Evolutionary conservation across 1,140 invertebrate genomes (phyloP).

Genomic region (Chrysopa pallens): DNA sequence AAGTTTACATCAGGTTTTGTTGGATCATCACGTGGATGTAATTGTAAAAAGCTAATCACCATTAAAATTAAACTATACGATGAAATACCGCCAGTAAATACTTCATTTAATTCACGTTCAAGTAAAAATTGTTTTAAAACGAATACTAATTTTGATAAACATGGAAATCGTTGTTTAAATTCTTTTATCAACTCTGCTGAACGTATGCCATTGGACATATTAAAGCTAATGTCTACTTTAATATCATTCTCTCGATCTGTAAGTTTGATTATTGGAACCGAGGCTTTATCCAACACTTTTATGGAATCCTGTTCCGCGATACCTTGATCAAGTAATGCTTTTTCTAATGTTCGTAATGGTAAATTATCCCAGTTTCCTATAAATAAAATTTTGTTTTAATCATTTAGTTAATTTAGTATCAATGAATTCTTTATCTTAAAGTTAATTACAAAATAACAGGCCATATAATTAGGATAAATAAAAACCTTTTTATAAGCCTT

Average conservation of each 20-base stretch:
- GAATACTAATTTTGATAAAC: constrained; percentile 82
- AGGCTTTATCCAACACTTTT: constrained; percentile 93
- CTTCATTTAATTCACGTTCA: constrained; percentile 95
- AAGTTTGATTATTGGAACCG: constrained; percentile 93
- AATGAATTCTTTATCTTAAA: background rate
- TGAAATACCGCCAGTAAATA: constrained; percentile 96
- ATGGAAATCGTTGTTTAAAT: constrained; percentile 62
- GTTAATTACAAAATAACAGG: too few relatives aligned
- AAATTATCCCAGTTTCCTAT: constrained; percentile 85
- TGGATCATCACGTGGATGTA: constrained; percentile 39
- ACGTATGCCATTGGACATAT: constrained; percentile 89
- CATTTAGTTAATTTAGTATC: background rate
- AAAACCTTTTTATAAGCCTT: too few relatives aligned
- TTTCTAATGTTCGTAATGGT: constrained; percentile 78
- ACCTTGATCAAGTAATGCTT: constrained; percentile 69
- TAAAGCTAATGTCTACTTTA: constrained; percentile 94
- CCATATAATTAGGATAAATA: too few relatives aligned
- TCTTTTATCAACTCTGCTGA: constrained; percentile 89
- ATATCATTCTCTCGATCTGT: constrained; percentile 89
- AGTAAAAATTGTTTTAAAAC: constrained; percentile 95
- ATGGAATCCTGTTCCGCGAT: constrained; percentile 76
- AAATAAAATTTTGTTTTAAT: constrained; percentile 40
- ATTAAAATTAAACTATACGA: constrained; percentile 97
- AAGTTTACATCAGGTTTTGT: constrained; percentile 59
- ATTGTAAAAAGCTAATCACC: constrained; percentile 93